Conservation (phyloP, 2,797 vertebrate species). For the Liparis tanakae region DNA sequence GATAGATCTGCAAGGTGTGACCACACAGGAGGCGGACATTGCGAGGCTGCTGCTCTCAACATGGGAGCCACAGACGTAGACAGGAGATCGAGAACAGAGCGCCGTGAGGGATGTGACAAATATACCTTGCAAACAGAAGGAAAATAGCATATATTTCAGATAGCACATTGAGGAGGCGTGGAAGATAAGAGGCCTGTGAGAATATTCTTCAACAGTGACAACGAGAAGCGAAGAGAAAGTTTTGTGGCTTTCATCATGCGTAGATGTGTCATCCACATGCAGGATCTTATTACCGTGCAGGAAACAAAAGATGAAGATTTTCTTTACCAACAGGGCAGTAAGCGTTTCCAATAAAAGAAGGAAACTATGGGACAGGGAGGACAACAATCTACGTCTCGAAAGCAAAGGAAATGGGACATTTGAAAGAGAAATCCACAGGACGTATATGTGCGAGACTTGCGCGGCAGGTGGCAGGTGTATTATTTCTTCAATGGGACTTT, state of each 20-base stretch:
- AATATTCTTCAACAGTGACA: not conserved
- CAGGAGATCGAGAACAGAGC: not conserved
- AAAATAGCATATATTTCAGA: not conserved
- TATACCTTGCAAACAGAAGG: not conserved
- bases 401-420: slow-evolving; percentile 1
- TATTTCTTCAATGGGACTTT: slow-evolving; percentile 54
- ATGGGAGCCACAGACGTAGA: not conserved
- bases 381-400: not conserved
- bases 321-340: not conserved
- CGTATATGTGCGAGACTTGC: slow-evolving; percentile 32
- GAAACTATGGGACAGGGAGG: not conserved
- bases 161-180: not conserved
- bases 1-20: not conserved
- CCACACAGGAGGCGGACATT: not conserved
- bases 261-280: too few species aligned
- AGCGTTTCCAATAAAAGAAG: slow-evolving; percentile 10
- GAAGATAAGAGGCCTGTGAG: not conserved
- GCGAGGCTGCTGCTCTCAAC: not conserved
- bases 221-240: not conserved
- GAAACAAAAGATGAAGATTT: not conserved
- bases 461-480: slow-evolving; percentile 46
- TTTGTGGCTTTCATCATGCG: not conserved
- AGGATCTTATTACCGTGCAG: too few species aligned
- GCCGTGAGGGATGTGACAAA: slow-evolving; percentile 1
- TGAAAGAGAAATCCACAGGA: slow-evolving; percentile 16